Evolutionary conservation across 2,888 invertebrate species (phyloP).

Genomic region (Punctoribates punctum): DNA sequence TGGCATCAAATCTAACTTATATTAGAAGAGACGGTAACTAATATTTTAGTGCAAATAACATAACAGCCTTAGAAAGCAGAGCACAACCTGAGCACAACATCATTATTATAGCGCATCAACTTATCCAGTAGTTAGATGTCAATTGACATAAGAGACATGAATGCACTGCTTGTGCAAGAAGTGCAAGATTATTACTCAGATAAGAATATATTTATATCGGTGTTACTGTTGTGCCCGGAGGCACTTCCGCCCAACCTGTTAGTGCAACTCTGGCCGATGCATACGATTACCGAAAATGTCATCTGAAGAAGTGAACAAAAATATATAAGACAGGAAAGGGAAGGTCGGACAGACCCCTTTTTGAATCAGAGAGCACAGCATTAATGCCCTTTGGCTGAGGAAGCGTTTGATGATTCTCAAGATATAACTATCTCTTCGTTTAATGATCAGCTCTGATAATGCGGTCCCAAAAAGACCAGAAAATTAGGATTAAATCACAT

Average conservation of each 20-base stretch:
- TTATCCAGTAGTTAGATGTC: conserved; percentile 16
- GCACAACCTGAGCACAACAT: conserved; percentile 9
- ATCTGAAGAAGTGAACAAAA: conserved; percentile 19
- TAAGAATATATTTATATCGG: conserved; percentile 34
- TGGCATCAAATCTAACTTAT: neutral
- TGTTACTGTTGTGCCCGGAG: conserved; percentile 28
- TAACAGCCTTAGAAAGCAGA: neutral
- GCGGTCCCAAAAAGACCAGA: conserved; percentile 11
- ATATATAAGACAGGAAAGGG: conserved; percentile 30
- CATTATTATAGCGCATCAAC: neutral
- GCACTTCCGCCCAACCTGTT: conserved; percentile 28
- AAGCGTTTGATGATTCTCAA: conserved; percentile 20
- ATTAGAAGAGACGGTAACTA: no score
- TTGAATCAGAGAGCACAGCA: neutral
- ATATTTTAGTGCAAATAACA: neutral
- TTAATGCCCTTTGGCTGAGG: conserved; percentile 34
- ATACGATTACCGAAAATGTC: conserved; percentile 29
- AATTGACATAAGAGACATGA: conserved; percentile 22
- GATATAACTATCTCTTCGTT: neutral
- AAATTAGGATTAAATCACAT: conserved; percentile 25
- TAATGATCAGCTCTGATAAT: conserved; percentile 17
- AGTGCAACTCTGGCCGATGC: conserved; percentile 21
- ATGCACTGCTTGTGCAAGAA: neutral
- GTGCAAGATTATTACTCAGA: conserved; percentile 20
- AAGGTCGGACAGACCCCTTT: conserved; percentile 26